These are phyloP conservation scores for Eueides isabella DNA, from an alignment of 1,140 invertebrate species.

Conservation along the genomic window DNA sequence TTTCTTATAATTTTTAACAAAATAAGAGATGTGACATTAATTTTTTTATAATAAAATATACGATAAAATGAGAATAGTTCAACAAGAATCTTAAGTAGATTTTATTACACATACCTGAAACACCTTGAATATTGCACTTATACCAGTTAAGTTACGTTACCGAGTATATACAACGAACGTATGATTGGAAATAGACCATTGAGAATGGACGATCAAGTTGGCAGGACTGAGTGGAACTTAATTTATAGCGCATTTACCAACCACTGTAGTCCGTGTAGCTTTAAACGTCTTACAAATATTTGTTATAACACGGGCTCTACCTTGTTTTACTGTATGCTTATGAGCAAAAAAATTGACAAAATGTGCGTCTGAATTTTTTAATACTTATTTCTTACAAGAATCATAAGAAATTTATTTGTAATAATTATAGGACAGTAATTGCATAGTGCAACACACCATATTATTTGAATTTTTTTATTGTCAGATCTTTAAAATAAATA, in stretches of 20 bases:
- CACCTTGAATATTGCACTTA: background rate
- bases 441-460: too few relatives aligned
- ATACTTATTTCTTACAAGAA: background rate
- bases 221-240: background rate
- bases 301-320: background rate
- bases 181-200: background rate
- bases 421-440: too few relatives aligned
- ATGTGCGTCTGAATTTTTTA: background rate
- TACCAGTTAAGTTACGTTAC: background rate
- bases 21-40: too few relatives aligned
- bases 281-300: conserved; percentile 32
- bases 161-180: background rate
- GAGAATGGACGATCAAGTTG: background rate
- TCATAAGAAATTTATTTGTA: too few relatives aligned
- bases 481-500: too few relatives aligned
- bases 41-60: too few relatives aligned
- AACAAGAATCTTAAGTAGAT: background rate
- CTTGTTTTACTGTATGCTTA: background rate
- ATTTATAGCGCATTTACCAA: conserved; percentile 12
- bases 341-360: background rate
- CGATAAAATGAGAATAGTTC: too few relatives aligned
- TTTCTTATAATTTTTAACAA: too few relatives aligned
- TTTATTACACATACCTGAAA: background rate
- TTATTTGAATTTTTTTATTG: too few relatives aligned
- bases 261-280: conserved; percentile 22